Evolutionary conservation across 2,888 invertebrate genomes (phyloP).

Genomic region (Lypha dubia): DNA sequence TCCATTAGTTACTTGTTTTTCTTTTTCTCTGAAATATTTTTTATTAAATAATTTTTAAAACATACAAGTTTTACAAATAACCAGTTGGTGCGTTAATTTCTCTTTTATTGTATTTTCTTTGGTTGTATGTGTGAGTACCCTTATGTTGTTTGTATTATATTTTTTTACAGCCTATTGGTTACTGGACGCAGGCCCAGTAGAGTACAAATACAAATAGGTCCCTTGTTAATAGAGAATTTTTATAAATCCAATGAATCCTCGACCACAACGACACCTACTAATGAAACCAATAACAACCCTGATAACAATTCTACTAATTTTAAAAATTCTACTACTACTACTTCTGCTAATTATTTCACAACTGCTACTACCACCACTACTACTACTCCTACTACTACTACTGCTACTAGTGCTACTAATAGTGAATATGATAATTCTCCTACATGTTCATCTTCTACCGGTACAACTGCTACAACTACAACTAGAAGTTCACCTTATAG

Average conservation of each 20-base stretch:
- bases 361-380: slow-evolving; percentile 48
- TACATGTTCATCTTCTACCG: slow-evolving; percentile 72
- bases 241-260: slow-evolving; percentile 73
- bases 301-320: slow-evolving; percentile 67
- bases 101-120: slow-evolving; percentile 48
- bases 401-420: slow-evolving; percentile 60
- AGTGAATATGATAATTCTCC: slow-evolving; percentile 65
- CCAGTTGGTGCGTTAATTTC: slow-evolving; percentile 23
- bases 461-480: slow-evolving; percentile 75
- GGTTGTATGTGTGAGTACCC: slow-evolving; percentile 61
- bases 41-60: slow-evolving; percentile 29
- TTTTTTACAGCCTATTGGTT: slow-evolving; percentile 81
- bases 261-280: slow-evolving; percentile 70
- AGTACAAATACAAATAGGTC: slow-evolving; percentile 79
- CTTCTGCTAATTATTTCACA: slow-evolving; percentile 60
- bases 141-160: slow-evolving; percentile 52
- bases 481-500: slow-evolving; percentile 68
- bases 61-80: slow-evolving; percentile 29
- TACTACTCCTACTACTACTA: slow-evolving; percentile 43
- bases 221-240: slow-evolving; percentile 72
- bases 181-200: slow-evolving; percentile 83
- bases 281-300: slow-evolving; percentile 67
- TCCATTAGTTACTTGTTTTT: too few species aligned
- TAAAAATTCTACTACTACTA: slow-evolving; percentile 59
- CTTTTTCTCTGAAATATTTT: neutral